Evolutionary conservation across 2,797 vertebrate species (phyloP).

Genomic region (Enteromius afrohamiltoni): DNA sequence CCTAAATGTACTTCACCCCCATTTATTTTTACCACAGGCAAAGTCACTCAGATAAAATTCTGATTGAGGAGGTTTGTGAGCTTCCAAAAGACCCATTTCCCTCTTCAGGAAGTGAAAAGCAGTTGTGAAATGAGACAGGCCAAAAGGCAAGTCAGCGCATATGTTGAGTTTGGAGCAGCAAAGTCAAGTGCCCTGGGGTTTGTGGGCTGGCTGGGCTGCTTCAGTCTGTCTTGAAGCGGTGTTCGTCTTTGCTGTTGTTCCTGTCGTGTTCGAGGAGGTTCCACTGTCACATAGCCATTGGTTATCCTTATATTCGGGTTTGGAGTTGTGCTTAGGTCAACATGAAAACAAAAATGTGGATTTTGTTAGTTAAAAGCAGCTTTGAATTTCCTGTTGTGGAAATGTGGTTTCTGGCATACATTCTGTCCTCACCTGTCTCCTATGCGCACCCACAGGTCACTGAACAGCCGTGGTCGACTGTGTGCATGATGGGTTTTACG

Average conservation of each 20-base stretch:
- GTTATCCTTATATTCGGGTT: conserved; percentile 84
- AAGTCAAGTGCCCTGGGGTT: conserved; percentile 60
- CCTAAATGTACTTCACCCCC: conserved; percentile 31
- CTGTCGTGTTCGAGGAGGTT: conserved; percentile 81
- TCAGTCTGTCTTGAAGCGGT: conserved; percentile 44
- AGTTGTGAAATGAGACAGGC: conserved; percentile 71
- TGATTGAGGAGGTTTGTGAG: conserved; percentile 4
- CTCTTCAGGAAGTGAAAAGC: conserved; percentile 73
- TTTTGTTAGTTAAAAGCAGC: conserved; percentile 12
- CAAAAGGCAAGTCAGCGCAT: conserved; percentile 65
- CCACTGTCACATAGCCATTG: conserved; percentile 85
- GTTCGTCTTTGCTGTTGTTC: conserved; percentile 77
- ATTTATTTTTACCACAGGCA: conserved; percentile 18
- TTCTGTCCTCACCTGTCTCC: conserved; percentile 84
- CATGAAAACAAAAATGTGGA: conserved; percentile 10
- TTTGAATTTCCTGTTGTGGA: conserved; percentile 10
- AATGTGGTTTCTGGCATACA: conserved; percentile 4
- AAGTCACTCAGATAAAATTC: conserved; percentile 22
- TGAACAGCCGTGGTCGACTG: conserved; percentile 88
- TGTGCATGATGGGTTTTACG: conserved; percentile 86
- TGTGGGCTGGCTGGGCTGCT: conserved; percentile 47
- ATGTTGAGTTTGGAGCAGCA: conserved; percentile 62
- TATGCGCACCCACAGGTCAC: conserved; percentile 97
- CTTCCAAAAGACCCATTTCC: conserved; percentile 40
- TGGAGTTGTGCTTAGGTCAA: conserved; percentile 79